These are phyloP conservation scores for Mus minutoides DNA, from an alignment of 2,797 vertebrate genomes.

Conservation along the genomic window DNA sequence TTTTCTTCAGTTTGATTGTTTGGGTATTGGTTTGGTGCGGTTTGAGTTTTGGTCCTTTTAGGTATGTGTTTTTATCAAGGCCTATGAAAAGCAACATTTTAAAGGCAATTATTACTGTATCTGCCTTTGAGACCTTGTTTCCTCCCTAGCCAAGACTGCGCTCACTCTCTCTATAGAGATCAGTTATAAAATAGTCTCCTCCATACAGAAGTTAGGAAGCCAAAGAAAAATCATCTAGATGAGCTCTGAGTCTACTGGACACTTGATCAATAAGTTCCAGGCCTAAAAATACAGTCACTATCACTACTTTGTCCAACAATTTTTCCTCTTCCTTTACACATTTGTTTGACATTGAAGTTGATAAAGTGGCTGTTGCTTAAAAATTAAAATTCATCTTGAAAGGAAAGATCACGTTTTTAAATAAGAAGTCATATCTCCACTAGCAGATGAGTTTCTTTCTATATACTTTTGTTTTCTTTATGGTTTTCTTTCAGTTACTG, in stretches of 20 bases:
- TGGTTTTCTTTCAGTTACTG: not conserved
- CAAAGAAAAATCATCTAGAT: not conserved
- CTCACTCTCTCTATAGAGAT: not conserved
- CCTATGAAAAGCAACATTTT: conserved; percentile 15
- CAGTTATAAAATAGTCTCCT: conserved; percentile 45
- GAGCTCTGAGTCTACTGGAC: conserved; percentile 9
- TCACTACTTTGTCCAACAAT: not conserved
- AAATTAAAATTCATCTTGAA: conserved; percentile 55
- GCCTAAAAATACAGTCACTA: not conserved
- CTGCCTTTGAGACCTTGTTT: conserved; percentile 25
- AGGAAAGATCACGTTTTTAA: conserved; percentile 3
- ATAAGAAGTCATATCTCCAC: not conserved
- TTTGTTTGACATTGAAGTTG: conserved; percentile 53
- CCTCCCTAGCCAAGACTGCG: not conserved
- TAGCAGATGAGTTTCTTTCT: not conserved
- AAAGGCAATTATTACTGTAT: not conserved
- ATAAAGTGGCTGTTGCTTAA: not conserved
- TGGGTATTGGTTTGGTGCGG: not conserved
- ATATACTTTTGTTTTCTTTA: not conserved
- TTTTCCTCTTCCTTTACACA: conserved; percentile 37
- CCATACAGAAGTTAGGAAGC: not conserved
- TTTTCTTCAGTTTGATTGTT: not conserved
- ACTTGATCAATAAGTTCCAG: not conserved
- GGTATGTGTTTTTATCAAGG: conserved; percentile 46
- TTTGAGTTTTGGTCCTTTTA: not conserved